phyloP scores from a whole-genome alignment of 2,113 vertebrate genomes.

The Scalopus aquaticus region DNA sequence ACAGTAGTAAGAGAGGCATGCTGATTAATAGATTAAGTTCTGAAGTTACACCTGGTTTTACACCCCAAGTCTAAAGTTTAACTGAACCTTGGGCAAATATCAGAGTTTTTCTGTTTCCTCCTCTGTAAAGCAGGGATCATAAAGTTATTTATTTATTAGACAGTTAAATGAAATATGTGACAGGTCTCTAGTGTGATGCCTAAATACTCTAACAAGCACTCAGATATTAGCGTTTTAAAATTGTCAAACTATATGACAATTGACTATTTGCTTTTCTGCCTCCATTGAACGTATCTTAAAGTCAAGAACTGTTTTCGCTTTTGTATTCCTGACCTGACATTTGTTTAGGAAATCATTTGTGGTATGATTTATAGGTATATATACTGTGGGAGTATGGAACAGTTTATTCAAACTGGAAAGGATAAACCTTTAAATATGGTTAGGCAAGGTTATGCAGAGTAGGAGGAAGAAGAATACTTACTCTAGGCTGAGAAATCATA shows the following conservation, averaged over 20 bases:
- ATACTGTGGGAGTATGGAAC: neutral
- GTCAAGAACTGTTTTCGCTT: conserved; percentile 23
- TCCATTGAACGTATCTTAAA: neutral
- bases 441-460: neutral
- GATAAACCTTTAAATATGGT: neutral
- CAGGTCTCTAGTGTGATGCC: neutral
- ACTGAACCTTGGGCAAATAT: neutral
- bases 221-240: neutral
- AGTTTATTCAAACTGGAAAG: neutral
- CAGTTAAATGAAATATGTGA: neutral
- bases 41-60: conserved; percentile 3
- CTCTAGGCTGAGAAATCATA: neutral
- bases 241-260: neutral
- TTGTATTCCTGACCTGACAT: neutral
- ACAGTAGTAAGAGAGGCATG: neutral
- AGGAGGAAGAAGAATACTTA: neutral
- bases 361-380: conserved; percentile 34
- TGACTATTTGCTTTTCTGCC: neutral
- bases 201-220: neutral
- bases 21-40: conserved; percentile 27
- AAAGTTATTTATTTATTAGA: neutral
- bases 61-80: neutral
- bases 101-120: neutral
- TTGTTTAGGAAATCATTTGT: conserved; percentile 14
- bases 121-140: neutral